Conservation (phyloP, 2,113 vertebrate species). For the Ochotona curzoniae region DNA sequence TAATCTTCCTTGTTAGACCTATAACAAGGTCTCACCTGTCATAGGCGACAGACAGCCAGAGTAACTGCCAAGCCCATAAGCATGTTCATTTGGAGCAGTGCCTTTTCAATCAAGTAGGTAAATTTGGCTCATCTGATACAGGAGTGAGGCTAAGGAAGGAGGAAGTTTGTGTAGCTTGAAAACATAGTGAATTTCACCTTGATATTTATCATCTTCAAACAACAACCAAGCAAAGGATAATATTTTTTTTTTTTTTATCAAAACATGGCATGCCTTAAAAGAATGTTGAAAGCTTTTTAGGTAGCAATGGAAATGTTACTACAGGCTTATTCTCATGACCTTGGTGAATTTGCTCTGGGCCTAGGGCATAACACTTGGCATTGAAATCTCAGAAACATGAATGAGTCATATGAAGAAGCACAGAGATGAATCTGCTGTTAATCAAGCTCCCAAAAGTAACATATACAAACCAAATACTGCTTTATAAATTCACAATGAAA, state of each 20-base stretch:
- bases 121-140: not conserved
- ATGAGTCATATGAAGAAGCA: not conserved
- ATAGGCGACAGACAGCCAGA: not conserved
- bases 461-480: not conserved
- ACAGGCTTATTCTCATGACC: not conserved
- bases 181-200: not conserved
- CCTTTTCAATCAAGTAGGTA: not conserved
- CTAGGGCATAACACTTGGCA: not conserved
- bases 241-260: not conserved
- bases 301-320: constrained; percentile 17
- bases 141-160: not conserved
- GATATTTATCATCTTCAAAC: constrained; percentile 34
- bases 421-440: not conserved
- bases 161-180: not conserved
- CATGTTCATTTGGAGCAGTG: not conserved
- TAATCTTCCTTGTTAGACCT: not conserved
- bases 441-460: not conserved
- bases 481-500: constrained; percentile 40
- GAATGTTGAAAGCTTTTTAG: not conserved
- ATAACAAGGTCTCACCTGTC: not conserved
- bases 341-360: not conserved
- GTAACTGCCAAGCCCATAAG: not conserved
- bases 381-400: constrained; percentile 14
- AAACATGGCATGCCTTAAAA: not conserved
- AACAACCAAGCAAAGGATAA: not conserved